Evolutionary conservation across 1,140 invertebrate species (phyloP), one percentile per base, ranked within the genome.

Genomic region (Ladona fulva): DNA sequence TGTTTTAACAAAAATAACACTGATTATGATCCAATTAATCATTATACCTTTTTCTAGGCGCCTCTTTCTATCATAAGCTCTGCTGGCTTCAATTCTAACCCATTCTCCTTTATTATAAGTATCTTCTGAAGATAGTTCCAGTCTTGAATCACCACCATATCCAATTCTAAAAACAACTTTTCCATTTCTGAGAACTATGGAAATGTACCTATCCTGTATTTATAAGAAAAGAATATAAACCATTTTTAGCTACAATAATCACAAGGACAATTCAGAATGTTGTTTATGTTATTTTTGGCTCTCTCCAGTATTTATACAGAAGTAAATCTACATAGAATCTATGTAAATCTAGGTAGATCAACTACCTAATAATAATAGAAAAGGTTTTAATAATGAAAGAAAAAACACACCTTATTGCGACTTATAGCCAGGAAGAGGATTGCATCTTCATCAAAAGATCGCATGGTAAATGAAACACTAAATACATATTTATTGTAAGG

Each of bases 401-500:
- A 79, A 75, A 24, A 25, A 82, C 84, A 86, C 82, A 90, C 90
- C 80, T 90, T 90, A 19, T 87, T 86, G 78, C 88, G 87, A 84
- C 95, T 94, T 16, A 92, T 88, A 25, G 94, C 92, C 59, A 97
- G 86, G 83, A 97, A 96, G 0, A 98, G 87, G 8, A 97, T 84
- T 1, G 95, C 93, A 85, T 97, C 91, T 83, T 96, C 92, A 85
- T 97, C 95, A 80, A 92, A 92, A 0, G 94, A 96, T 79, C 90
- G 89, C 84, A 98, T 96, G 79, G 89, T 91, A 74, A 98, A 88
- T 19, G 91, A 90, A 0, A 97, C 88, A 59, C 90, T 91, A 83
- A 95, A 95, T 16, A 90, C 87, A 80, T 91, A 89, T 82, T 90
- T 89, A 80, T 91, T 90, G 81, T 93, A 91, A 0, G 88, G 88